phyloP scores from a whole-genome alignment of 2,888 invertebrate genomes.

The Melinopterus prodromus region DNA sequence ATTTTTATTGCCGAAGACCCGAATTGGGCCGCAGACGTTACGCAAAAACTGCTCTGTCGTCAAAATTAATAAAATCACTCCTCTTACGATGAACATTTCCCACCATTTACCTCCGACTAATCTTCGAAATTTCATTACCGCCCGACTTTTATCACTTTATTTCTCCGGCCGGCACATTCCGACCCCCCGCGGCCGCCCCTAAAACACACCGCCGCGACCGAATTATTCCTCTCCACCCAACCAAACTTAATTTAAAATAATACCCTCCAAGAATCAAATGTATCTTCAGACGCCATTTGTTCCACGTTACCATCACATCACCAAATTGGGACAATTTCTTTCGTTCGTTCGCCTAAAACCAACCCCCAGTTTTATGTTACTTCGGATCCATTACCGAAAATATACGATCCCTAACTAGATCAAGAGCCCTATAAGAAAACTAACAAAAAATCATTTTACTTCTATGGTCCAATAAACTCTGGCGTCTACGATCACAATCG shows the following conservation, averaged over 20 bases:
- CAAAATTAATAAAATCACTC: slow-evolving; percentile 32
- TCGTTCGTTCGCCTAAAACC: neutral
- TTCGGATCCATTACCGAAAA: neutral
- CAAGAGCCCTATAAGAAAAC: neutral
- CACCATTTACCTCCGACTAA: slow-evolving; percentile 22
- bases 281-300: neutral
- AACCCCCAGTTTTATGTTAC: neutral
- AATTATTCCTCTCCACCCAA: neutral
- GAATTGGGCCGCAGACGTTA: neutral
- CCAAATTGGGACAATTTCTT: slow-evolving; percentile 4
- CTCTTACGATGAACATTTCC: slow-evolving; percentile 13
- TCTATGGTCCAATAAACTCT: neutral
- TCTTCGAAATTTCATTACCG: slow-evolving; percentile 24
- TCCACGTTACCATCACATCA: neutral
- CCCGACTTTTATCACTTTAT: slow-evolving; percentile 23
- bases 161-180: slow-evolving; percentile 5
- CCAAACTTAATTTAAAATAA: slow-evolving; percentile 4
- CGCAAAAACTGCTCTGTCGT: slow-evolving; percentile 26
- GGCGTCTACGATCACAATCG: too few relatives aligned
- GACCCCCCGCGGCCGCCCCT: neutral
- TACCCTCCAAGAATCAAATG: slow-evolving; percentile 4
- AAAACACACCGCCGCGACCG: slow-evolving; percentile 4
- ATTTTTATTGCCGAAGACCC: slow-evolving; percentile 6
- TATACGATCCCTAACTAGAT: neutral
- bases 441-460: neutral